These are phyloP conservation scores for Polyommatus icarus DNA, from an alignment of 2,888 invertebrate genomes.

Conservation along the genomic window DNA sequence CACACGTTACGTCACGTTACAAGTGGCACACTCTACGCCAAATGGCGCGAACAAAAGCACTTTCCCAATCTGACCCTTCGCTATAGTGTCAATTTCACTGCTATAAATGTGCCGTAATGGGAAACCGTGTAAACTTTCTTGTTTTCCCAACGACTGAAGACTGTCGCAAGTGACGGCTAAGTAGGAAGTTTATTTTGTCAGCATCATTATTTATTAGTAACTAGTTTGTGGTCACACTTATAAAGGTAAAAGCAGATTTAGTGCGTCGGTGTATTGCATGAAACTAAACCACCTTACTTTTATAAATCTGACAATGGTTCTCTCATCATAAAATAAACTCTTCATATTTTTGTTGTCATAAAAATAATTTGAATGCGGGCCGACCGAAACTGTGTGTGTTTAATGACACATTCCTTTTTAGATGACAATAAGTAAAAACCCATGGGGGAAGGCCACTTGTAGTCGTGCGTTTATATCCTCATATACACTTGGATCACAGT, in stretches of 20 bases:
- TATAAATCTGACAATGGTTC: too few species aligned
- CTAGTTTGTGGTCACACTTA: background rate
- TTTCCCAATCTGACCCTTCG: constrained; percentile 37
- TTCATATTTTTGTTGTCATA: too few species aligned
- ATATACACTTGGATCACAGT: too few species aligned
- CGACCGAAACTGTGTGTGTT: too few species aligned
- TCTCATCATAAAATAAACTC: too few species aligned
- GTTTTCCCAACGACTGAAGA: constrained; percentile 2
- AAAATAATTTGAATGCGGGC: too few species aligned
- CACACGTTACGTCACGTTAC: constrained; percentile 26
- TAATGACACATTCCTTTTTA: too few species aligned
- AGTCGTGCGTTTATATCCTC: too few species aligned
- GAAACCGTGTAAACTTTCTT: constrained; percentile 23
- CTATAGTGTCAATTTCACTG: constrained; percentile 15
- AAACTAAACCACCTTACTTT: background rate
- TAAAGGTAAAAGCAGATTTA: too few species aligned
- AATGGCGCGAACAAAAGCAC: constrained; percentile 38
- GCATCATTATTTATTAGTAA: background rate
- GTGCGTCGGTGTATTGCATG: background rate
- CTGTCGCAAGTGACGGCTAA: background rate
- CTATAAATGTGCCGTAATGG: constrained; percentile 3
- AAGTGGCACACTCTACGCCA: constrained; percentile 35
- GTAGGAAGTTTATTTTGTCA: background rate
- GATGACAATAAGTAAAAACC: too few species aligned
- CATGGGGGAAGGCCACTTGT: too few species aligned